Evolutionary conservation across 2,888 invertebrate species (phyloP).

Genomic region (Eupithecia inturbata): DNA sequence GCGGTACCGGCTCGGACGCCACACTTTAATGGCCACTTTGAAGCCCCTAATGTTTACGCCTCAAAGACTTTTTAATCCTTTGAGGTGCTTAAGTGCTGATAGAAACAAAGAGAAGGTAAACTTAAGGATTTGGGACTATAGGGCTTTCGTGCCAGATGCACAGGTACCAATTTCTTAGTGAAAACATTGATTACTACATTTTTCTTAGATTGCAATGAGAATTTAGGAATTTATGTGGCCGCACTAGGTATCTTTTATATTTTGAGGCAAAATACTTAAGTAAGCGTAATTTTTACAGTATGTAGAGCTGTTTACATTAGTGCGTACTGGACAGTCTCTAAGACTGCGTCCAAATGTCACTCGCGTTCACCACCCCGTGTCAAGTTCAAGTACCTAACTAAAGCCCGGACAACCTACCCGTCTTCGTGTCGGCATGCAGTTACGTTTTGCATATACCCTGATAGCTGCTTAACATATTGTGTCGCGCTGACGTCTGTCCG

Average conservation of each 20-base stretch:
- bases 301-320: constrained; percentile 16
- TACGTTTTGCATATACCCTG: constrained; percentile 58
- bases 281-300: neutral
- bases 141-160: neutral
- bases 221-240: neutral
- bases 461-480: constrained; percentile 58
- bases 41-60: constrained; percentile 23
- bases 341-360: constrained; percentile 48
- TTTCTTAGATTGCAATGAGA: neutral
- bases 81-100: neutral
- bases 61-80: constrained; percentile 5
- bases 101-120: neutral
- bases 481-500: constrained; percentile 65
- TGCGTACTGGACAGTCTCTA: constrained; percentile 9
- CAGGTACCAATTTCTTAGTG: neutral
- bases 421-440: constrained; percentile 66
- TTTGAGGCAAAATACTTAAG: neutral
- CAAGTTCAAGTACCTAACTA: constrained; percentile 77
- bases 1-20: constrained; percentile 76
- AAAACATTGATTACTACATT: neutral
- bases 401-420: constrained; percentile 46
- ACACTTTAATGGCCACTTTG: constrained; percentile 64
- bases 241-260: neutral
- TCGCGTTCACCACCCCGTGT: constrained; percentile 58
- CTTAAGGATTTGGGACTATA: neutral